Percentiles rank a stretch among this genome's conserved stretches.
phyloP scores from a whole-genome alignment of 2,888 invertebrate species.

The Nomada fabriciana region DNA sequence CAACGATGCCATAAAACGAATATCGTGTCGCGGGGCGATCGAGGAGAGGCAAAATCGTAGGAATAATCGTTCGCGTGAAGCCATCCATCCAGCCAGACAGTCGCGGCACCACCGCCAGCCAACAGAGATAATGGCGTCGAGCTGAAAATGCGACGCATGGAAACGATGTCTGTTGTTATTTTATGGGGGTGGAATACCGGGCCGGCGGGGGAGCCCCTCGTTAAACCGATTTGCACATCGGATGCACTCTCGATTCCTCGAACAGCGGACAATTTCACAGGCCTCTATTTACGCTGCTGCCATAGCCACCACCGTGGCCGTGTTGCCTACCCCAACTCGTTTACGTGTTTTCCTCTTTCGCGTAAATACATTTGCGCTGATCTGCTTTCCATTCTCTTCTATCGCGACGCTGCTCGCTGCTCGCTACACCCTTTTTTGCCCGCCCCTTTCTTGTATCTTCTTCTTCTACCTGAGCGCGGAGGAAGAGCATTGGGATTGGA shows the following conservation, averaged over 20 bases:
- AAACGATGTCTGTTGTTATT: conserved; percentile 78
- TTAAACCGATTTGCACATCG: conserved; percentile 82
- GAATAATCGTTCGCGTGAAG: conserved; percentile 32
- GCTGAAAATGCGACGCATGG: conserved; percentile 71
- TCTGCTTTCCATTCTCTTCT: conserved; percentile 5
- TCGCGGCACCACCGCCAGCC: conserved; percentile 8
- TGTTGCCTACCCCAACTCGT: conserved; percentile 40
- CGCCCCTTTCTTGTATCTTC: neutral
- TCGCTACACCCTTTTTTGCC: neutral
- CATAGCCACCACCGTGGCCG: neutral
- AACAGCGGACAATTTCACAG: conserved; percentile 77
- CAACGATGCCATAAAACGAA: conserved; percentile 22
- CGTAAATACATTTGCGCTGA: conserved; percentile 39
- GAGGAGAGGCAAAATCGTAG: neutral
- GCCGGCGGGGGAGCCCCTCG: conserved; percentile 62
- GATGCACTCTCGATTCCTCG: conserved; percentile 75
- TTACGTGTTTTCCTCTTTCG: conserved; percentile 55
- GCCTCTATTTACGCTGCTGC: conserved; percentile 60
- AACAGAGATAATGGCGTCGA: conserved; percentile 69
- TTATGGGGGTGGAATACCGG: conserved; percentile 65
- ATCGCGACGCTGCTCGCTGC: neutral
- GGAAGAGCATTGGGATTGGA: no score
- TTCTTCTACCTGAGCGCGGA: no score
- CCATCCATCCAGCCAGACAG: neutral
- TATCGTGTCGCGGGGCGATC: conserved; percentile 2